Percentiles rank a stretch among this genome's conserved stretches.
Evolutionary conservation across 2,888 invertebrate species (phyloP).

Genomic region (Lordiphosa fenestrarum): DNA sequence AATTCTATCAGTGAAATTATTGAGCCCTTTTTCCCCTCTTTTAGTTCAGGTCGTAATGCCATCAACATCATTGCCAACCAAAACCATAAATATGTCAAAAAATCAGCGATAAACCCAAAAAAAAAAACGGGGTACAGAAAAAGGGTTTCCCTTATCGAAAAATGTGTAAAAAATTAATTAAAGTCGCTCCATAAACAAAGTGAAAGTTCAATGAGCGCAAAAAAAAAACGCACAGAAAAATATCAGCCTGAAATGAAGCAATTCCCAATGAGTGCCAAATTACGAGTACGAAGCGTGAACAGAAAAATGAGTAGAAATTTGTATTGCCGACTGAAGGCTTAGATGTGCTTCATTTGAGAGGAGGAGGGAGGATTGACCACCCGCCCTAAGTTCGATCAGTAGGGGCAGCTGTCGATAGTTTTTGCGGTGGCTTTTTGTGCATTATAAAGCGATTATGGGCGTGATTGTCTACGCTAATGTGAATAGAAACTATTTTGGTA

Average conservation of each 20-base stretch:
- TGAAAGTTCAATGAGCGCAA: slow-evolving; percentile 61
- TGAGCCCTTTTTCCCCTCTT: slow-evolving; percentile 23
- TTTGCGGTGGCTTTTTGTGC: slow-evolving; percentile 43
- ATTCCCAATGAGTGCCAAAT: slow-evolving; percentile 44
- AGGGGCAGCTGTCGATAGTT: slow-evolving; percentile 43
- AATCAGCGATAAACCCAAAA: slow-evolving; percentile 27
- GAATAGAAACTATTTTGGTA: slow-evolving; percentile 32
- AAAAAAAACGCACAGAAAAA: slow-evolving; percentile 12
- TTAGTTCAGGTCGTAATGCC: slow-evolving; percentile 15
- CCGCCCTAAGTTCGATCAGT: not conserved
- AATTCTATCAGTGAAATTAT: slow-evolving; percentile 51
- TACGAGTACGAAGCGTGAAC: slow-evolving; percentile 36
- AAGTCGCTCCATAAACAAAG: slow-evolving; percentile 50
- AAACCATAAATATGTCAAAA: slow-evolving; percentile 49
- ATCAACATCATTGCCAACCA: slow-evolving; percentile 29
- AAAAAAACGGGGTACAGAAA: slow-evolving; percentile 35
- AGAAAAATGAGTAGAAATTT: slow-evolving; percentile 43
- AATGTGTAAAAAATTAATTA: slow-evolving; percentile 62
- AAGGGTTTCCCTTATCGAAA: slow-evolving; percentile 29
- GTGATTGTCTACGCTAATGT: slow-evolving; percentile 25
- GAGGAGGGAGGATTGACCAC: not conserved
- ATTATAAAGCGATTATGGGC: slow-evolving; percentile 57
- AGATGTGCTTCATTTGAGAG: too few relatives aligned
- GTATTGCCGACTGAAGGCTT: not conserved
- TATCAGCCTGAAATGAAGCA: slow-evolving; percentile 53